These are phyloP conservation scores for Cataglyphis albicans DNA, from an alignment of 2,888 invertebrate species.

Conservation along the genomic window DNA sequence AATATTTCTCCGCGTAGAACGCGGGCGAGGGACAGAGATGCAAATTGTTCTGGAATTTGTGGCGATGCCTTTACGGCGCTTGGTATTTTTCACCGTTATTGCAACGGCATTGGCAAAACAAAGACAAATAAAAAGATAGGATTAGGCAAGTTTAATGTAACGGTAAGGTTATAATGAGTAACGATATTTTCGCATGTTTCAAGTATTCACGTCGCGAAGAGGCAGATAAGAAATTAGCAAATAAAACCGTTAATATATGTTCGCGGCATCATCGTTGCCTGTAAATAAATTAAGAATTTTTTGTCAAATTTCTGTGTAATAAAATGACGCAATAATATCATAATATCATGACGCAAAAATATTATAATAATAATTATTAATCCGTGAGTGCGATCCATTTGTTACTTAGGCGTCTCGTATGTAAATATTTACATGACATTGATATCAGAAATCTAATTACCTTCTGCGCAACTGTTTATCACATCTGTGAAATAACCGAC, in stretches of 20 bases:
- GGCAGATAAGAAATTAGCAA: conserved; percentile 13
- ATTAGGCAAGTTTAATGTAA: conserved; percentile 50
- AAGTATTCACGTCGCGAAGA: not conserved
- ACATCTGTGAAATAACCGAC: conserved; percentile 93
- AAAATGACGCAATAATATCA: conserved; percentile 14
- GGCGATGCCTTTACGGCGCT: conserved; percentile 33
- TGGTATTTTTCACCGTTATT: conserved; percentile 53
- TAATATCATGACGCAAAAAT: no score
- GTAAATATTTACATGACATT: not conserved
- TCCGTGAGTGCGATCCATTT: conserved; percentile 1
- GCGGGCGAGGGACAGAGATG: conserved; percentile 19
- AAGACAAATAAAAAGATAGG: conserved; percentile 42
- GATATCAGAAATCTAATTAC: conserved; percentile 78
- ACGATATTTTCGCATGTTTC: conserved; percentile 12
- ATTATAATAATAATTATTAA: not conserved
- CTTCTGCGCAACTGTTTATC: conserved; percentile 91
- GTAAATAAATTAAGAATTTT: not conserved
- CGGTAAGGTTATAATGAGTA: conserved; percentile 35
- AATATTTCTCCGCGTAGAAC: conserved; percentile 9
- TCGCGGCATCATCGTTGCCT: no score
- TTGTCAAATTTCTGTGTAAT: not conserved
- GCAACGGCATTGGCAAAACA: conserved; percentile 40
- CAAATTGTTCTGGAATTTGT: conserved; percentile 46
- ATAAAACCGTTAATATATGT: conserved; percentile 21
- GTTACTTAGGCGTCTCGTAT: conserved; percentile 1